phyloP scores from a whole-genome alignment of 2,113 vertebrate genomes.

The Glaucomys volans region DNA sequence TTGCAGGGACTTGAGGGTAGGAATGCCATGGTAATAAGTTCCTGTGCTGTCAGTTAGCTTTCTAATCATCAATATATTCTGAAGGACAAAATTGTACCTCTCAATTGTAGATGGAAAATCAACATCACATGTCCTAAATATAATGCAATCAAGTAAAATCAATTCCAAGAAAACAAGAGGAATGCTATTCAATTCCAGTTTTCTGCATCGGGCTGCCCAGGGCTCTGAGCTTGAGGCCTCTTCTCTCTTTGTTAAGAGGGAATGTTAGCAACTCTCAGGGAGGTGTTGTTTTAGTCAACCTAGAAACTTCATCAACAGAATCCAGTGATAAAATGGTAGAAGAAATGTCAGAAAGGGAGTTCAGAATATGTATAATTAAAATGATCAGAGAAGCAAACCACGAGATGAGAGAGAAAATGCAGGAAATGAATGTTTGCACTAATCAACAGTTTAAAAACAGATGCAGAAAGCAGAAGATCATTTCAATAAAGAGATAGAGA shows the following conservation, averaged over 20 bases:
- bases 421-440: too few species aligned
- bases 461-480: too few species aligned
- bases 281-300: too few species aligned
- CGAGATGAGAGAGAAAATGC: too few species aligned
- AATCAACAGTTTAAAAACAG: too few species aligned
- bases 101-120: slow-evolving; percentile 61
- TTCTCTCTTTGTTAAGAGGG: slow-evolving; percentile 36
- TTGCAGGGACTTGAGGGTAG: background rate
- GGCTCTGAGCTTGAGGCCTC: background rate
- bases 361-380: too few species aligned
- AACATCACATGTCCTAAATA: slow-evolving; percentile 57
- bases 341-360: too few species aligned
- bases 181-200: background rate
- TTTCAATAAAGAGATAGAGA: too few species aligned
- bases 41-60: slow-evolving; percentile 41
- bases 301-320: too few species aligned
- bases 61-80: slow-evolving; percentile 77
- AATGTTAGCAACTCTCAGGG: slow-evolving; percentile 53
- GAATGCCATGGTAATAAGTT: too few species aligned
- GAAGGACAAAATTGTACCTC: slow-evolving; percentile 67
- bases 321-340: too few species aligned
- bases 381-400: too few species aligned
- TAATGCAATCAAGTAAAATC: slow-evolving; percentile 61
- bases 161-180: background rate
- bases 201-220: background rate